Base-by-base conservation (phyloP, 2,113 vertebrate species). In the Leucopternis melanops region DNA sequence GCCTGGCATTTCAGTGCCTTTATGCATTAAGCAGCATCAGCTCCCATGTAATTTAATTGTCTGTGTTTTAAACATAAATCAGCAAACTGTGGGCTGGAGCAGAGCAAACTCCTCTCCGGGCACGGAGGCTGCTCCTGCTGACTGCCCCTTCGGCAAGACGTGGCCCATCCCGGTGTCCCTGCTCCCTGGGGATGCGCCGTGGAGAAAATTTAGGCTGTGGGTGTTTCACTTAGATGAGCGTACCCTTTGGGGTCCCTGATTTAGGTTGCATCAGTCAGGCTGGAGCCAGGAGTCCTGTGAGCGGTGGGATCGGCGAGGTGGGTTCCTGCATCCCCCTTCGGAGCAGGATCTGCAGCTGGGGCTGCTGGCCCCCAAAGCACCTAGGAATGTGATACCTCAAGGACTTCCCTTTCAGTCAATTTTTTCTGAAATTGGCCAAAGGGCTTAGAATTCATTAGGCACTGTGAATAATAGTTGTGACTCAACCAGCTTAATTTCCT, bases 41-140 rank as follows among this genome's bases (percentile, higher is more conserved):
- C 95, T 94, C 86, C 91, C 87, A 22, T 93, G 96, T 96, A 96
- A 97, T 94, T 95, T 92, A 97, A 96, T 95, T 97, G 95, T 91
- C 89, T 92, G 81, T 78, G 92, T 95, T 97, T 97, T 95, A 90
- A 93, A 94, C 87, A 91, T 95, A 97, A 95, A 94, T 94, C 91
- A 97, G 93, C 66, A 92, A 91, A 80, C 81, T 44, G 62, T 8
- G 62, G 94, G 92, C 70, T 89, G 73, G 25, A 87, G 78, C 36
- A 8, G 61, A 85, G 84, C 31, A 63, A 91, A 31, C 89, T 71
- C 73, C 81, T 86, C 0, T 0, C 54, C 0, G 6, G 94, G 86
- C 88, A 54, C 0, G 0, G 69, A 26, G 66, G 31, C 77, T 87
- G 73, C 77, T 94, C 62, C 67, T 52, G 75, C 52, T 6, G 38